phyloP scores from a whole-genome alignment of 2,888 invertebrate species.

The Nezara viridula region DNA sequence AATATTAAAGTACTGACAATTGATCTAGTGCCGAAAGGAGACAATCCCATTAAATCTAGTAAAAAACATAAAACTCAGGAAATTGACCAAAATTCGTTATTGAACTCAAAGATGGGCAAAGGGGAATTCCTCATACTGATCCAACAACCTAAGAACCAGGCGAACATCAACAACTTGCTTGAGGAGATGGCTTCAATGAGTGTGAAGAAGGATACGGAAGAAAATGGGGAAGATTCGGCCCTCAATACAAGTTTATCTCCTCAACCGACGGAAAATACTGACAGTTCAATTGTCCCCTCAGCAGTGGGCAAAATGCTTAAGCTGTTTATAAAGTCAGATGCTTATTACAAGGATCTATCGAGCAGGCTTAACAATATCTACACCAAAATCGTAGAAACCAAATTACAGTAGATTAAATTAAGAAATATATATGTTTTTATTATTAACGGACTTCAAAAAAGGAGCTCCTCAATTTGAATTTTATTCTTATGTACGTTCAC shows the following conservation, averaged over 20 bases:
- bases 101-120: background rate
- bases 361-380: conserved; percentile 33
- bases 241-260: background rate
- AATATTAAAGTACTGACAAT: conserved; percentile 19
- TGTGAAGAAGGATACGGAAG: background rate
- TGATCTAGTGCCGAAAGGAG: background rate
- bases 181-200: background rate
- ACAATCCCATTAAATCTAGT: background rate
- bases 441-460: no score
- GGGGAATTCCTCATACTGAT: background rate
- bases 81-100: background rate
- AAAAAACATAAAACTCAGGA: background rate
- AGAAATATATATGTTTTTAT: background rate
- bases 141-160: background rate
- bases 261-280: background rate
- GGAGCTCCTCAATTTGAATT: no score
- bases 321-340: background rate
- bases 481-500: no score
- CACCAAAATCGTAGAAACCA: background rate
- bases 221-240: background rate
- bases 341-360: background rate
- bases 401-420: background rate
- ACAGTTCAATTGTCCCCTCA: background rate
- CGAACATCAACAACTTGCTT: background rate
- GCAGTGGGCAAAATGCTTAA: background rate